Evolutionary conservation across 92 coral and sea anemone genomes (phyloP).

Genomic region (Palythoa grandis): DNA sequence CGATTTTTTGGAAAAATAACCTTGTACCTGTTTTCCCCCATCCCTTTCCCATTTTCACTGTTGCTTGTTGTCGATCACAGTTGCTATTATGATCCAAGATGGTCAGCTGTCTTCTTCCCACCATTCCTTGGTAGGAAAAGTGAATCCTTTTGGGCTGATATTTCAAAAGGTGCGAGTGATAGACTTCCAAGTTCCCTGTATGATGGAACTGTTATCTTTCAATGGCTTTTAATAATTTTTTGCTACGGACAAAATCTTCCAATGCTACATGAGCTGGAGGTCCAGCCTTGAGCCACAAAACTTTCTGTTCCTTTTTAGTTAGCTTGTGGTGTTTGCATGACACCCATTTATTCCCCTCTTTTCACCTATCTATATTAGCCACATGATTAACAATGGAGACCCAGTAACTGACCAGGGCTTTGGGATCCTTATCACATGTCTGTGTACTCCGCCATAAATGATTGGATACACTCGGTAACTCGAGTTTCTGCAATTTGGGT

Average conservation of each 20-base stretch:
- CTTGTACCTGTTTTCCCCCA: slow-evolving; percentile 46
- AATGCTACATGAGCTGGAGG: slow-evolving; percentile 41
- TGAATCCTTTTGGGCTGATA: slow-evolving; percentile 35
- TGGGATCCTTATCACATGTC: not conserved
- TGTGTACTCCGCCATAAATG: slow-evolving; percentile 8
- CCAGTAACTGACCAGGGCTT: not conserved
- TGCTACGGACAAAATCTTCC: slow-evolving; percentile 29
- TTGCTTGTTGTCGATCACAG: slow-evolving; percentile 44
- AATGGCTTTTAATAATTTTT: slow-evolving; percentile 14
- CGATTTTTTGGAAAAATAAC: slow-evolving; percentile 48
- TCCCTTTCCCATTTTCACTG: slow-evolving; percentile 33
- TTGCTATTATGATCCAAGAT: slow-evolving; percentile 38
- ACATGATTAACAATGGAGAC: not conserved
- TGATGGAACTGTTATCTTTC: slow-evolving; percentile 25
- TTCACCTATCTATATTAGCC: not conserved
- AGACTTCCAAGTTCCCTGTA: slow-evolving; percentile 26
- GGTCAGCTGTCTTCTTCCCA: slow-evolving; percentile 42
- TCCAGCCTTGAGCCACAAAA: slow-evolving; percentile 28
- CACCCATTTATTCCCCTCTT: not conserved
- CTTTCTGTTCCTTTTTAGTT: not conserved
- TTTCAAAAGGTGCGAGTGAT: slow-evolving; percentile 16
- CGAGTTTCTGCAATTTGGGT: too few species aligned
- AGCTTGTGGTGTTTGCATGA: slow-evolving; percentile 30
- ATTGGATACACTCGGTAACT: not conserved
- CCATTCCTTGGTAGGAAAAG: slow-evolving; percentile 48